Conservation (phyloP, 2,113 vertebrate species). For the Tringa solitaria region DNA sequence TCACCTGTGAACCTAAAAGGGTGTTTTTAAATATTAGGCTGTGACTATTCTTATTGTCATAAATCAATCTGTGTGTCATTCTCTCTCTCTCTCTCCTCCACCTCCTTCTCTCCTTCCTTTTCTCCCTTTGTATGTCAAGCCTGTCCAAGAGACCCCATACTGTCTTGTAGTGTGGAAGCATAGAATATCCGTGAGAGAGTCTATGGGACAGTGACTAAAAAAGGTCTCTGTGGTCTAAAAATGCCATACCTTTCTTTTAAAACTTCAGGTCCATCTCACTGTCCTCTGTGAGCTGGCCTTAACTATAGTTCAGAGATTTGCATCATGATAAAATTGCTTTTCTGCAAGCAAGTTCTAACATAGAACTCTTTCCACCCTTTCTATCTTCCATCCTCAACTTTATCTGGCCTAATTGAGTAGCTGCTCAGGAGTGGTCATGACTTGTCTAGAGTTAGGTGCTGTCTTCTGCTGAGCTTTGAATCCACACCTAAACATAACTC, state of each 20-base stretch:
- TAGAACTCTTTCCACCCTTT: background rate
- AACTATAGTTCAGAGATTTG: background rate
- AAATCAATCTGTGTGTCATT: background rate
- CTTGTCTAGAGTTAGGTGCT: background rate
- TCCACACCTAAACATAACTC: background rate
- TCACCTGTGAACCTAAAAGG: background rate
- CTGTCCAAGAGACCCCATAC: background rate
- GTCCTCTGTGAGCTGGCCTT: background rate
- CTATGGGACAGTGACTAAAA: background rate
- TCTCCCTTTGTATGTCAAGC: background rate
- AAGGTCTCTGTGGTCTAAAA: background rate
- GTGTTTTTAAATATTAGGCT: background rate
- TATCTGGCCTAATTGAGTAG: background rate
- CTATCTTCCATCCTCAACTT: background rate
- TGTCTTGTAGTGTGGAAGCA: background rate
- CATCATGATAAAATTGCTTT: background rate
- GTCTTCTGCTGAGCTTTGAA: background rate
- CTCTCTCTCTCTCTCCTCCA: background rate
- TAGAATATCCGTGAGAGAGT: background rate
- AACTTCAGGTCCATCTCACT: background rate
- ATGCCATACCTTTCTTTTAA: background rate
- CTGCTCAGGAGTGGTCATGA: background rate
- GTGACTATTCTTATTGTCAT: background rate
- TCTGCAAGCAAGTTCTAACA: fast-evolving
- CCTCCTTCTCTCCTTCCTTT: background rate